phyloP scores from a whole-genome alignment of 2,888 invertebrate species.

The Fragum sueziense region DNA sequence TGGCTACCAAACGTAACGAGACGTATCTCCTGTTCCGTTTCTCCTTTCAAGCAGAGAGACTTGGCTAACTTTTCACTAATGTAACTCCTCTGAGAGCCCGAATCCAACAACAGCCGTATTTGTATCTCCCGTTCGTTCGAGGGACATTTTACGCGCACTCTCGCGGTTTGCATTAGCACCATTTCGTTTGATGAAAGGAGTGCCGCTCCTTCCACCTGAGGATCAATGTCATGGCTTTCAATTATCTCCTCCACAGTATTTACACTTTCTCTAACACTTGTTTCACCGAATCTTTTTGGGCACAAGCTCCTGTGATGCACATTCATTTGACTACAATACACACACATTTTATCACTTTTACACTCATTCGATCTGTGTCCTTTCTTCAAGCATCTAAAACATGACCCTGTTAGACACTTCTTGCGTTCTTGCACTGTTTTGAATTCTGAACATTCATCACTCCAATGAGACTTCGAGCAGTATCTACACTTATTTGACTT shows the following conservation, averaged over 20 bases:
- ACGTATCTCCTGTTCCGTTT: conserved; percentile 15
- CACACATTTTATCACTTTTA: conserved; percentile 30
- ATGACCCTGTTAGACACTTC: conserved; percentile 1
- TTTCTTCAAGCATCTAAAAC: conserved; percentile 34
- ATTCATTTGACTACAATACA: conserved; percentile 28
- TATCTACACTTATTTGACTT: conserved; percentile 33
- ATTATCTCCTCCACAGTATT: background rate
- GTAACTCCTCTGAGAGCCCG: conserved; percentile 23
- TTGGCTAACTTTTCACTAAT: conserved; percentile 9
- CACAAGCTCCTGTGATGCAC: conserved; percentile 41
- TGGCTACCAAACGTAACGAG: conserved; percentile 24
- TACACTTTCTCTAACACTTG: conserved; percentile 8
- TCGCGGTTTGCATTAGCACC: conserved; percentile 38
- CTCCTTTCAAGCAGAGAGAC: conserved; percentile 2
- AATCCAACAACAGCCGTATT: conserved; percentile 17
- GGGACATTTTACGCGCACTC: conserved; percentile 4
- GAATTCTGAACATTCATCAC: conserved; percentile 25
- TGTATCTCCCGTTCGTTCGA: background rate
- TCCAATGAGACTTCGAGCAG: conserved; percentile 15
- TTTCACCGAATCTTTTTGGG: conserved; percentile 15
- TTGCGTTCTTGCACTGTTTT: conserved; percentile 36
- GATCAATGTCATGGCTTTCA: background rate
- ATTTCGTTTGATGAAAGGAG: conserved; percentile 14
- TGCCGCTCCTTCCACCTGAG: background rate
- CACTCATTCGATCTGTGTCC: conserved; percentile 32